Evolutionary conservation across 2,113 vertebrate species (phyloP), one percentile per base, ranked within the genome.

Genomic region (Limnothrissa miodon): DNA sequence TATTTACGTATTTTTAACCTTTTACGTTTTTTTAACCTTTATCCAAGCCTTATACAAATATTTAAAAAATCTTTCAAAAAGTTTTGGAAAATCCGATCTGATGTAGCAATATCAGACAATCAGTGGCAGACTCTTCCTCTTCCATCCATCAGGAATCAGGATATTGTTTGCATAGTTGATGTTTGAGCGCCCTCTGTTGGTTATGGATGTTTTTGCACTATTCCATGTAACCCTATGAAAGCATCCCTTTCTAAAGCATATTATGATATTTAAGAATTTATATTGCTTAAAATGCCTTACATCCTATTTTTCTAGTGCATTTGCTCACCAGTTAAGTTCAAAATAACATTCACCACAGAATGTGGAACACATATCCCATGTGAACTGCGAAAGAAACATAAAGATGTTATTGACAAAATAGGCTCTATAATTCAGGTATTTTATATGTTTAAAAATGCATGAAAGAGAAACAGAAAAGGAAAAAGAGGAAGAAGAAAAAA

Each of bases 401-500:
- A 80, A 79, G 74, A 53, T 56, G 81, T 59, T 84, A 82, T 81
- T 79, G 78, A 42, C 25, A 81, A 56, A 66, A 46, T 42, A 44
- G 15, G 29, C 82, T 85, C 15, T 39, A 83, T 66, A 78, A 66
- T 85, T 84, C 44, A 81, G 66, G 83, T 78, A 80, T 79, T 88
- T 51, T 84, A 84, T 85, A 82, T 82, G 62, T 51, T 87, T 66
- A 90, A 90, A 88, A 89, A 89, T 90, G 89, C 48, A 80, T 82
- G 44, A 74, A 74, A 15, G 66, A 74, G 66, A 11, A 74, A 13
- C 66, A 74, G 66, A 25, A 33, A 33, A 33, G 13, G 8, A 66
- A 29, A 33, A 66, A 66, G 59, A 66, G 59, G 56, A 59, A n/a
- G n/a, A 59, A 25, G 21, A 59, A 53, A 53, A 21, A 29, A 66